These are phyloP conservation scores for Luidia sarsii DNA, from an alignment of 53 echinoderm and acorn worm species.

Conservation along the genomic window DNA sequence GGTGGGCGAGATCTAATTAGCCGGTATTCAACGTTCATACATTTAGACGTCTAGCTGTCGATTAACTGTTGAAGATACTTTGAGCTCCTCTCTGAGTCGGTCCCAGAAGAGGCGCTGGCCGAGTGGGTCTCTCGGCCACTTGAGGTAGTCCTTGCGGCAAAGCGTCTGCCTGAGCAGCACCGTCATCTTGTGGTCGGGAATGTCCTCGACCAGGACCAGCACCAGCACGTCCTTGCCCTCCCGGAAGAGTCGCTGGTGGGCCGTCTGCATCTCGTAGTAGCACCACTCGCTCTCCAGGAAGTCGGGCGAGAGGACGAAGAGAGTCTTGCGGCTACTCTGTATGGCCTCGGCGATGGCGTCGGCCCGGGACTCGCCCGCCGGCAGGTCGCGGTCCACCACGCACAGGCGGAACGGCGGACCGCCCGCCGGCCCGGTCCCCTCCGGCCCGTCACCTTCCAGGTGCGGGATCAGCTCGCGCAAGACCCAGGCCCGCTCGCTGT, in stretches of 20 bases:
- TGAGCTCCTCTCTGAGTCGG: constrained; percentile 37
- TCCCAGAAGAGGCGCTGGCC: constrained; percentile 46
- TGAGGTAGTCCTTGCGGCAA: constrained; percentile 31
- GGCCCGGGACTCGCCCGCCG: not conserved
- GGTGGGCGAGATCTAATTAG: no score
- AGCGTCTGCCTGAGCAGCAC: constrained; percentile 28
- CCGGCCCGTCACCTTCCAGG: constrained; percentile 8
- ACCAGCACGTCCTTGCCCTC: constrained; percentile 30
- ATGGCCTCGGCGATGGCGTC: constrained; percentile 28
- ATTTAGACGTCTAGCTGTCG: constrained; percentile 16
- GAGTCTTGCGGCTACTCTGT: constrained; percentile 34
- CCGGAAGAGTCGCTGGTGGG: constrained; percentile 30
- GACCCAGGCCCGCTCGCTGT: constrained; percentile 41
- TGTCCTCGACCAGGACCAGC: constrained; percentile 14
- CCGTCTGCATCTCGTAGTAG: constrained; percentile 55
- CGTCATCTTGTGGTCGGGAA: constrained; percentile 36
- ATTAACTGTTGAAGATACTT: constrained; percentile 11
- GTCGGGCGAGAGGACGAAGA: constrained; percentile 24
- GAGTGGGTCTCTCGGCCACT: constrained; percentile 35
- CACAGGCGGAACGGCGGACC: constrained; percentile 17
- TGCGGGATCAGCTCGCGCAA: constrained; percentile 11
- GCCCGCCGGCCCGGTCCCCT: no score
- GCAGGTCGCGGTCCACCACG: constrained; percentile 18
- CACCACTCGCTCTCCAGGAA: constrained; percentile 57
- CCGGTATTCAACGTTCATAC: no score